A percentile compares a stretch with the other conserved stretches of the same genome.
Evolutionary conservation across 2,797 vertebrate genomes (phyloP).

Genomic region (Molossus alvarezi): DNA sequence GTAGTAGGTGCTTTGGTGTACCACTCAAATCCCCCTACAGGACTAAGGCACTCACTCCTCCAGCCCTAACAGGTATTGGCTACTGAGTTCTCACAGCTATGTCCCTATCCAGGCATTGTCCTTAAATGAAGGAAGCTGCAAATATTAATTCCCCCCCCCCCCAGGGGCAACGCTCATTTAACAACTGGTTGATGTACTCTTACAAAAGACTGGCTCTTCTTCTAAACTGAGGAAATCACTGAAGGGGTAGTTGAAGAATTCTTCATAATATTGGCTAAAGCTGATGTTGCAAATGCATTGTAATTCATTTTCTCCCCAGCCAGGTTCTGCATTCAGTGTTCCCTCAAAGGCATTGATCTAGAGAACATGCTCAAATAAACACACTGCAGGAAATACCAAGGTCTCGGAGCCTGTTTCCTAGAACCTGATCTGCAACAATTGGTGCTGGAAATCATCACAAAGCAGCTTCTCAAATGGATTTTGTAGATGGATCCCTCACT

Average conservation of each 20-base stretch:
- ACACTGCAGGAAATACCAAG: background rate
- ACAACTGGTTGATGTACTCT: background rate
- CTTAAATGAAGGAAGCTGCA: background rate
- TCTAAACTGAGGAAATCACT: background rate
- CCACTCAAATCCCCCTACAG: background rate
- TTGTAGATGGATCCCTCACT: background rate
- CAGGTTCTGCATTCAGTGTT: background rate
- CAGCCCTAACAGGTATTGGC: background rate
- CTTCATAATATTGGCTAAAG: background rate
- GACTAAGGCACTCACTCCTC: background rate
- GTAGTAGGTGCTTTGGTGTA: background rate
- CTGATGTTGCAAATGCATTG: background rate
- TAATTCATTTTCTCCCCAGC: background rate
- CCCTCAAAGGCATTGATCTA: background rate
- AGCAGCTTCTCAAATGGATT: background rate
- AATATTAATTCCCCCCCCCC: background rate
- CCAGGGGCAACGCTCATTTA: background rate
- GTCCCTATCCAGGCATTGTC: background rate
- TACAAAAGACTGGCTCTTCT: background rate
- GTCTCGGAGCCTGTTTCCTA: background rate
- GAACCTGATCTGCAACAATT: background rate
- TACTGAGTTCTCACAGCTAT: background rate
- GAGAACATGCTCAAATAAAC: background rate
- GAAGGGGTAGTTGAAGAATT: background rate
- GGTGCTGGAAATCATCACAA: background rate